A percentile compares a stretch with the other conserved stretches of the same genome.
These are phyloP conservation scores for Pristionchus maxplancki DNA, from an alignment of 2,888 invertebrate species.

Conservation along the genomic window DNA sequence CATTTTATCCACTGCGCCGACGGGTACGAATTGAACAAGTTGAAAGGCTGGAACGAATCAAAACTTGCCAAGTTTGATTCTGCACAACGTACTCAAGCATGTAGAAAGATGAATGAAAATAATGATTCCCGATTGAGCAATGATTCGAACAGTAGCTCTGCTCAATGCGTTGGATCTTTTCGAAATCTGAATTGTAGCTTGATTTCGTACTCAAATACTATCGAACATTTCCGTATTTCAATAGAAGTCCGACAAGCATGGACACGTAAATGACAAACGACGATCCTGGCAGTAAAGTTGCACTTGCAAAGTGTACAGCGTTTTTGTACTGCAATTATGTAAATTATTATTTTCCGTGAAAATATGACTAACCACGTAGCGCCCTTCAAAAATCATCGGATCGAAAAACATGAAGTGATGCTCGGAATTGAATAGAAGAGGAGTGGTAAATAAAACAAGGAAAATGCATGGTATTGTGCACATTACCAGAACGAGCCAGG, in stretches of 20 bases:
- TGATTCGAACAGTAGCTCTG: background rate
- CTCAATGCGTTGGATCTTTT: background rate
- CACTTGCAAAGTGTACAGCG: background rate
- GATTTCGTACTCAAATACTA: background rate
- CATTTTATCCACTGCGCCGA: background rate
- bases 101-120: background rate
- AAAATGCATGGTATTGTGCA: background rate
- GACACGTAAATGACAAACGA: background rate
- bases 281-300: background rate
- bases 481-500: background rate
- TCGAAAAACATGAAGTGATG: conserved; percentile 11
- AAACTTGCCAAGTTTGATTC: background rate
- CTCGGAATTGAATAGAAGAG: background rate
- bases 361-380: background rate
- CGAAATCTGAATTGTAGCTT: background rate
- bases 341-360: no score
- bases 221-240: background rate
- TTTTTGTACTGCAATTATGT: background rate
- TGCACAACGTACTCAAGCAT: background rate
- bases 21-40: background rate
- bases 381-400: background rate
- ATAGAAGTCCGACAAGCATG: background rate
- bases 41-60: background rate
- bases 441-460: background rate
- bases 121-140: background rate